Evolutionary conservation across 2,797 vertebrate species (phyloP), one percentile per base, ranked within the genome.

Genomic region (Adrianichthys oophorus): DNA sequence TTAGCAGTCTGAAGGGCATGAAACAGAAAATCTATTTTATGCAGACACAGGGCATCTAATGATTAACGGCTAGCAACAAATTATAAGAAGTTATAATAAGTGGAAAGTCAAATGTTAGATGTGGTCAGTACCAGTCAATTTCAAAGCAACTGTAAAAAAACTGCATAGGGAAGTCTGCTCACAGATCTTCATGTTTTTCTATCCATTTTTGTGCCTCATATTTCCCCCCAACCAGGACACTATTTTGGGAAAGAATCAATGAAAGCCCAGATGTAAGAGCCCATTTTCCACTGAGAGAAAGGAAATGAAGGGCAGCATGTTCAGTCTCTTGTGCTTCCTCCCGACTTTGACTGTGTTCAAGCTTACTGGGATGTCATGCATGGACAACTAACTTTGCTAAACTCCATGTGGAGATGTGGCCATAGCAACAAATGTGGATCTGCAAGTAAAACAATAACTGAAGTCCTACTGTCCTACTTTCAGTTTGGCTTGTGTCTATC

Each of bases 211-310:
- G 7, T 54, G 59, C 15, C 50, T 68, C 54, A 45, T 46, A 65
- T 18, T 59, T 50, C 59, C 54, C 56, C 37, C 42, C 57, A 55
- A 63, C 61, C 55, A 58, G 61, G 56, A 61, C 16, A 37, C 69
- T 81, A 65, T 79, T 79, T 79, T 72, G 41, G 66, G 70, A 80
- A 74, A 60, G 68, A 78, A 76, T 76, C 56, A 68, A 76, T 62
- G 62, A 64, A 65, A 57, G 48, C 65, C 61, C 61, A 61, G 62
- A 78, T 51, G 21, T 53, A 40, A 52, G 61, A 73, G 59, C 59
- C 64, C 24, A 59, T 80, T 80, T 80, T 84, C 72, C 69, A 64
- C 63, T 43, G 75, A 80, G 71, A 68, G 58, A 72, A 68, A 72
- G 52, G 51, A 78, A 83, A 69, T 72, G 68, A 76, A 60, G 67